phyloP scores from a whole-genome alignment of 2,888 invertebrate genomes.

The Folsomia candida region DNA sequence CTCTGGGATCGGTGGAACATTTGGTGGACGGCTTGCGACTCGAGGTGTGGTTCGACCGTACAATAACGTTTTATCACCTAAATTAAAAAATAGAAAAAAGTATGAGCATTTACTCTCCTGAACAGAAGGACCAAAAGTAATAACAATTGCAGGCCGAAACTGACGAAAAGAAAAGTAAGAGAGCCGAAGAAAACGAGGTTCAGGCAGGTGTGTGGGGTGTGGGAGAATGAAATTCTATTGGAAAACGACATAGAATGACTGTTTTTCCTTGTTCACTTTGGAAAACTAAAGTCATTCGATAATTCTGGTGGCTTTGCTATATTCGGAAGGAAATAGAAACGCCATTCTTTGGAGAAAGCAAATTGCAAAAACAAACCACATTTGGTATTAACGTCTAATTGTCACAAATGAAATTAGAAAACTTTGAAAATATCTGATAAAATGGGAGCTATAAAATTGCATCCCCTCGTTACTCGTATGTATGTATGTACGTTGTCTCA shows the following conservation, averaged over 20 bases:
- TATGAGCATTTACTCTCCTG: neutral
- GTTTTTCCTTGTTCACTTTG: neutral
- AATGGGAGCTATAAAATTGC: no score
- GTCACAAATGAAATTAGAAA: neutral
- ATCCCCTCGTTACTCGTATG: no score
- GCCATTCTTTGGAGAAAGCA: neutral
- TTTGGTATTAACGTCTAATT: neutral
- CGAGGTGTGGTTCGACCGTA: slow-evolving; percentile 53
- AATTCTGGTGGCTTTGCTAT: neutral
- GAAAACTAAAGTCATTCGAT: neutral
- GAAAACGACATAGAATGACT: neutral
- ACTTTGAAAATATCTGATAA: neutral
- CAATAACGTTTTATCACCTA: slow-evolving; percentile 56
- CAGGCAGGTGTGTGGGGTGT: neutral
- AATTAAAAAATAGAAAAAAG: neutral
- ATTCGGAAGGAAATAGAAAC: neutral
- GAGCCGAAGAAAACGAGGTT: neutral
- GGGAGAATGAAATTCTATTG: neutral
- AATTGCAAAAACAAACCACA: slow-evolving; percentile 2
- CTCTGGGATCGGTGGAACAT: slow-evolving; percentile 69
- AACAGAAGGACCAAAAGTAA: neutral
- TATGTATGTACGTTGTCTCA: no score
- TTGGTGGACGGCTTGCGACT: slow-evolving; percentile 67
- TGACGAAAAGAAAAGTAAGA: neutral
- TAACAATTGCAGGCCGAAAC: neutral